Evolutionary conservation across 2,888 invertebrate species (phyloP).

Genomic region (Dusona sp.): DNA sequence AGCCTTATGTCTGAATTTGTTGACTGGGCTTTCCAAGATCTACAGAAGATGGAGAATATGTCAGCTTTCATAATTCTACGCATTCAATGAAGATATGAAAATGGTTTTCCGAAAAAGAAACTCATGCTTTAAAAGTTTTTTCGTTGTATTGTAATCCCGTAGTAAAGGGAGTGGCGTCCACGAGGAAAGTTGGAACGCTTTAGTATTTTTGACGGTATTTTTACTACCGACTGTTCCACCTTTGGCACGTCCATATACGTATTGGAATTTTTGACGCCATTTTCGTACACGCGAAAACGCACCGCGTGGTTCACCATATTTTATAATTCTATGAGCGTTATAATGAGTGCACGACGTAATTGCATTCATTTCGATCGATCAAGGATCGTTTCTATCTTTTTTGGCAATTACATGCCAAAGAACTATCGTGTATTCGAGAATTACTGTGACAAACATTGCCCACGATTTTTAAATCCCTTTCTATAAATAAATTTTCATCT

Average conservation of each 20-base stretch:
- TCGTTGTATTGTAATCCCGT: not conserved
- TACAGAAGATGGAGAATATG: slow-evolving; percentile 18
- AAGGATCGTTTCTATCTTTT: not conserved
- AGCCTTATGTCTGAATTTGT: no score
- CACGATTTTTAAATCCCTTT: not conserved
- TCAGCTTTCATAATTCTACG: not conserved
- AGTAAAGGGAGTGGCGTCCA: slow-evolving; percentile 3
- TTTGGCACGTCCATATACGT: not conserved
- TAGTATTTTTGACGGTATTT: not conserved
- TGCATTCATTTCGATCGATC: not conserved
- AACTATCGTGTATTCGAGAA: not conserved
- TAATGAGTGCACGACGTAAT: not conserved
- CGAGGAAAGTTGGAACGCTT: not conserved
- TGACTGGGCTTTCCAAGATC: not conserved
- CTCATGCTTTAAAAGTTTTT: not conserved
- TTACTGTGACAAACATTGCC: not conserved
- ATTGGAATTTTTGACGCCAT: slow-evolving; percentile 63
- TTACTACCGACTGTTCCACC: slow-evolving; percentile 16
- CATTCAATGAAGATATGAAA: not conserved
- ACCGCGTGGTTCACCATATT: not conserved
- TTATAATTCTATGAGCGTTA: not conserved
- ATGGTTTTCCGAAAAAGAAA: slow-evolving; percentile 17
- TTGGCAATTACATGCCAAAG: not conserved
- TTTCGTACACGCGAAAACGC: slow-evolving; percentile 60
- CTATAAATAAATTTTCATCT: not conserved